These are phyloP conservation scores for Elephas maximus DNA, from an alignment of 2,113 vertebrate genomes.

Conservation along the genomic window DNA sequence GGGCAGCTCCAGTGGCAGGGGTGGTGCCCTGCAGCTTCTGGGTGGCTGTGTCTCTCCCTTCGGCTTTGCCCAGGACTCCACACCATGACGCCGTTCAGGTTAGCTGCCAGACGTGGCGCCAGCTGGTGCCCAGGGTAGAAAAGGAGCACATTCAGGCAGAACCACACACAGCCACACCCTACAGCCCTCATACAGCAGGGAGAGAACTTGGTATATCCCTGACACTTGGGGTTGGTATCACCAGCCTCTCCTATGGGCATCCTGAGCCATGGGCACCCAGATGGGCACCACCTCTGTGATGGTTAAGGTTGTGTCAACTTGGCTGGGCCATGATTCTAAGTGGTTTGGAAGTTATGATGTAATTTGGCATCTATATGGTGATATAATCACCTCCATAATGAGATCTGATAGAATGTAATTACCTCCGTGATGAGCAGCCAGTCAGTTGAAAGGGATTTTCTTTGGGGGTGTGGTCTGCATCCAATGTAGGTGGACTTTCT, in stretches of 20 bases:
- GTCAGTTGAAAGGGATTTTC: too few relatives aligned
- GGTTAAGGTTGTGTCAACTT: too few relatives aligned
- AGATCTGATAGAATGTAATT: too few relatives aligned
- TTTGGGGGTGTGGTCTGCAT: too few relatives aligned
- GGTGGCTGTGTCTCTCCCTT: neutral
- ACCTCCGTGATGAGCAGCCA: too few relatives aligned
- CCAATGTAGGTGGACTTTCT: too few relatives aligned
- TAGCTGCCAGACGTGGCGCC: neutral
- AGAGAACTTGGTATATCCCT: neutral
- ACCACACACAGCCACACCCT: accelerated
- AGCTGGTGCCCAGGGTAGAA: neutral
- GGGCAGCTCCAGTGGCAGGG: accelerated
- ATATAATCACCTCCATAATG: too few relatives aligned
- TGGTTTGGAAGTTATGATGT: too few relatives aligned
- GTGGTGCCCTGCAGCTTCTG: neutral
- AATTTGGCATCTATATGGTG: too few relatives aligned
- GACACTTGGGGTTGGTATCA: too few relatives aligned
- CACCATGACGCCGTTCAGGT: neutral
- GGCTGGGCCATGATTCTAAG: too few relatives aligned
- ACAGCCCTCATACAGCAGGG: neutral
- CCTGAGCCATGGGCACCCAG: neutral
- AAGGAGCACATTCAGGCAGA: neutral
- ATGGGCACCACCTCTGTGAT: too few relatives aligned
- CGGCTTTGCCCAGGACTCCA: neutral
- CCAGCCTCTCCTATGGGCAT: neutral